phyloP scores from a whole-genome alignment of 2,888 invertebrate genomes.

The Hoplodrina blanda region DNA sequence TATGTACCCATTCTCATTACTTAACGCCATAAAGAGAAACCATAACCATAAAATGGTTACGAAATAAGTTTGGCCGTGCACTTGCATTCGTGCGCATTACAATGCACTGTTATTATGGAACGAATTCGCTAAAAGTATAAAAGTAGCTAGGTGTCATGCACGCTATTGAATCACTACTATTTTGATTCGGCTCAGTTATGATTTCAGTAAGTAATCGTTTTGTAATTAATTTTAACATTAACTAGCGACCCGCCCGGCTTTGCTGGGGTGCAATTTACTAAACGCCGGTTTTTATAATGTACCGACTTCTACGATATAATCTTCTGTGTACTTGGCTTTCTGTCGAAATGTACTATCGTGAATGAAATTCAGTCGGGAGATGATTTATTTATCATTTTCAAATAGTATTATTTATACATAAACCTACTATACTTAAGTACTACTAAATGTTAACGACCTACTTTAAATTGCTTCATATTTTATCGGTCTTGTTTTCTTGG shows the following conservation, averaged over 20 bases:
- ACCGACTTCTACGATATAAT: no score
- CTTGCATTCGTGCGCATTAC: constrained; percentile 46
- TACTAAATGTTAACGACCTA: not conserved
- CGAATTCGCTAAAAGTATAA: constrained; percentile 68
- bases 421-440: not conserved
- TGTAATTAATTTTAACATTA: not conserved
- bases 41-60: constrained; percentile 50
- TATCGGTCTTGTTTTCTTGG: not conserved
- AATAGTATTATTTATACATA: no score
- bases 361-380: no score
- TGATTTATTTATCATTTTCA: no score
- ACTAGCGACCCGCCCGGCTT: not conserved
- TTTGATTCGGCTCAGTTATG: constrained; percentile 65
- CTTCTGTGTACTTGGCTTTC: no score
- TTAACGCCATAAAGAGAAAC: constrained; percentile 54
- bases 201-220: constrained; percentile 67
- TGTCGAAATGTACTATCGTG: no score
- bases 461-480: no score
- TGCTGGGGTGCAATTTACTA: no score
- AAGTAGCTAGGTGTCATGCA: constrained; percentile 64
- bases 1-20: constrained; percentile 54
- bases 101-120: constrained; percentile 63
- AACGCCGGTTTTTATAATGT: no score
- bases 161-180: constrained; percentile 51
- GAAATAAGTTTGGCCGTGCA: constrained; percentile 31